These are phyloP conservation scores for Onychostruthus taczanowskii DNA, from an alignment of 2,113 vertebrate genomes.

Conservation along the genomic window DNA sequence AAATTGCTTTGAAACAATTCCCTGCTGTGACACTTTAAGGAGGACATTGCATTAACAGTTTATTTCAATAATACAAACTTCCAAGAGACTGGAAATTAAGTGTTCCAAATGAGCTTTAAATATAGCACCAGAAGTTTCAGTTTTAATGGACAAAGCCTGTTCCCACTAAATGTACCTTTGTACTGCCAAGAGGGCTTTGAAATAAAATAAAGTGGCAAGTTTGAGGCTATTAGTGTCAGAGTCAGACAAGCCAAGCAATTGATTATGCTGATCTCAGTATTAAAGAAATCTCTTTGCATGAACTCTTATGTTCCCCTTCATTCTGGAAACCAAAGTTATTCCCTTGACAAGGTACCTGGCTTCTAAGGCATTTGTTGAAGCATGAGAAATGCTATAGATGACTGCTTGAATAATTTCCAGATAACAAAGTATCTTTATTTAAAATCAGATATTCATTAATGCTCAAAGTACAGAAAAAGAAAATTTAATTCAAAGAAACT, in stretches of 20 bases:
- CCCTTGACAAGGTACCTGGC: constrained; percentile 2
- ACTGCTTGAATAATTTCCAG: background rate
- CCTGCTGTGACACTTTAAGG: background rate
- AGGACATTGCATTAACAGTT: background rate
- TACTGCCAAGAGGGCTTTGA: constrained; percentile 32
- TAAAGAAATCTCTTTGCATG: background rate
- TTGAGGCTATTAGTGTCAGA: constrained; percentile 52
- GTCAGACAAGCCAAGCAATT: constrained; percentile 12
- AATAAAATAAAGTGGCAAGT: constrained; percentile 39
- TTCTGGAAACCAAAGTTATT: constrained; percentile 26
- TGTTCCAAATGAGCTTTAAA: constrained; percentile 42
- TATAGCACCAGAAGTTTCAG: background rate
- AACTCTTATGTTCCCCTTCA: background rate
- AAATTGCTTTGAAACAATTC: background rate
- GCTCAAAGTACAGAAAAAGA: background rate
- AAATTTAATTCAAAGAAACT: background rate
- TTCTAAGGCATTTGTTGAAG: constrained; percentile 14
- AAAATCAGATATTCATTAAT: constrained; percentile 12
- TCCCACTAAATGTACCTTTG: constrained; percentile 19
- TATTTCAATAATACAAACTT: constrained; percentile 32
- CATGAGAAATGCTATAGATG: background rate
- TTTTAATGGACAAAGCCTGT: constrained; percentile 63
- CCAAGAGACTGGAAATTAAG: constrained; percentile 30
- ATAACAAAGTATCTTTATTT: background rate
- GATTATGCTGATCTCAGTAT: background rate